phyloP scores from a whole-genome alignment of 1,140 invertebrate species.

The Lepidurus packardi region DNA sequence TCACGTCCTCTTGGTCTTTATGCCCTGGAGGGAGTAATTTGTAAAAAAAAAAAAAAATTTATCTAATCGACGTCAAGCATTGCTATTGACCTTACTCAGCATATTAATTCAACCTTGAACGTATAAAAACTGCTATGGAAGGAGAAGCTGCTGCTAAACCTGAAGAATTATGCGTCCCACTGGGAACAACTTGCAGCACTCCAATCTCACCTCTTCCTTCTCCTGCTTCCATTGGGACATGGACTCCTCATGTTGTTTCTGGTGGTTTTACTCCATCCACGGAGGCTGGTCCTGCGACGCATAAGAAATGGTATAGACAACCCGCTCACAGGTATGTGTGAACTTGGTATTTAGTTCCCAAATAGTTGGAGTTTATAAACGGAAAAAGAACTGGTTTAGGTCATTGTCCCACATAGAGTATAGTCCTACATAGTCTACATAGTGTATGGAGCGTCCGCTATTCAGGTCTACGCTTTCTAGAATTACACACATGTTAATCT shows the following conservation, averaged over 20 bases:
- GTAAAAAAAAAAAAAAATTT: no score
- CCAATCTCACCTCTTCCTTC: background rate
- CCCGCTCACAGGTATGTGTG: constrained; percentile 27
- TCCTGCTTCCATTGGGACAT: background rate
- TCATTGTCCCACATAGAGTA: background rate
- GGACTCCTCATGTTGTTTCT: constrained; percentile 1
- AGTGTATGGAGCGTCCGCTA: background rate
- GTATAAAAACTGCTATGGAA: background rate
- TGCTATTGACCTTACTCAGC: no score
- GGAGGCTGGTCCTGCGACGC: constrained; percentile 2
- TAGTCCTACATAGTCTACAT: no score
- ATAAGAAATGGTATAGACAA: constrained; percentile 26
- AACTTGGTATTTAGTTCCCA: background rate
- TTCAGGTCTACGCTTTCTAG: background rate
- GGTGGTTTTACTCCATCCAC: background rate
- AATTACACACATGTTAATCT: background rate
- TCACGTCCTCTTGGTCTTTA: no score
- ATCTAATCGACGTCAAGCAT: no score
- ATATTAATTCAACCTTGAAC: background rate
- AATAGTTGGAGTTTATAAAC: background rate
- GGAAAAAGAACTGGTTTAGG: background rate
- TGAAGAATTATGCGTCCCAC: background rate
- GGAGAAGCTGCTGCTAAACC: background rate
- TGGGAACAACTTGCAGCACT: background rate
- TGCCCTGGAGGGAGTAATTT: no score